A percentile compares a stretch with the other conserved stretches of the same genome.
These are phyloP conservation scores for Actinemys pallida DNA, from an alignment of 2,113 vertebrate genomes.

Conservation along the genomic window DNA sequence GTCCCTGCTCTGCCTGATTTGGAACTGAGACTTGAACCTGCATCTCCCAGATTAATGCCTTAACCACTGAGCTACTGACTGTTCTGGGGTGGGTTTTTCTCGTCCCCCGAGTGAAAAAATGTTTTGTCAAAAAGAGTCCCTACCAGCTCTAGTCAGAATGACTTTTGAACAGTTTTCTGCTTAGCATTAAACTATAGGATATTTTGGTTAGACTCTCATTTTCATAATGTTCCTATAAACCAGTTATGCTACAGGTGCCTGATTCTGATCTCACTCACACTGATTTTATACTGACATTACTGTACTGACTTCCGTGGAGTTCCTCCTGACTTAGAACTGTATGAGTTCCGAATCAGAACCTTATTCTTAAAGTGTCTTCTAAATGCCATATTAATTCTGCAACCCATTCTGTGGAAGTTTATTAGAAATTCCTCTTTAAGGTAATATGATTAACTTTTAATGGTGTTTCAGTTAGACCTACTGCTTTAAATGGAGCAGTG, in stretches of 20 bases:
- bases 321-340: neutral
- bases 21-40: neutral
- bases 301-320: neutral
- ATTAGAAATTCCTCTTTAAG: neutral
- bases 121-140: neutral
- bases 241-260: neutral
- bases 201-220: neutral
- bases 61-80: neutral
- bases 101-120: neutral
- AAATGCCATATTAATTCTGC: neutral
- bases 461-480: neutral
- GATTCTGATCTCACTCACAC: neutral
- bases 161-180: neutral
- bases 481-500: constrained; percentile 4
- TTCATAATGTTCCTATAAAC: neutral
- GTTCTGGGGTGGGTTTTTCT: neutral
- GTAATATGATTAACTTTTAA: neutral
- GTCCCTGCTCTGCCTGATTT: neutral
- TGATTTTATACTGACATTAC: neutral
- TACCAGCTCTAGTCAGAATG: neutral
- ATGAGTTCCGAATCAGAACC: neutral
- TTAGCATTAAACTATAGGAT: neutral
- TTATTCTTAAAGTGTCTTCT: neutral
- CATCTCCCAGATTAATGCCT: neutral
- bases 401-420: neutral